Base-by-base conservation (phyloP, 2,888 invertebrate species). In the Hydrotaea cyrtoneurina region DNA sequence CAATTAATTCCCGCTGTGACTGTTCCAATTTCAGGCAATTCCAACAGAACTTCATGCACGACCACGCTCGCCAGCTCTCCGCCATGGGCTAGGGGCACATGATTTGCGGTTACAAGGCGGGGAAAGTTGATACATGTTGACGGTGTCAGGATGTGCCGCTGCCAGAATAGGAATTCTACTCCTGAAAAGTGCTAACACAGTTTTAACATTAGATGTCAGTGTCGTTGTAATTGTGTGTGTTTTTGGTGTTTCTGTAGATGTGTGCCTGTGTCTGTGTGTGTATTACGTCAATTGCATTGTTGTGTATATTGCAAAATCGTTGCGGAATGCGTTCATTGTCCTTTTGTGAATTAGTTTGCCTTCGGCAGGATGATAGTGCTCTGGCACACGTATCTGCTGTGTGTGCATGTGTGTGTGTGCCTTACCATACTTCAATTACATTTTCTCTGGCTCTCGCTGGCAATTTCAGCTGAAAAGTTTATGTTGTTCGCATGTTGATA, bases 1-100 rank as follows among this genome's bases (percentile, higher is more conserved):
- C 79, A 85, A 81, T 85, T 85, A 85, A 85, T 85, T 85, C 79
- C 84, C 84, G 73, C 84, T 79, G 81, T 73, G 81, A 73, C 76
- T 81, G 84, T 66, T 85, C 84, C 81, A 79, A 79, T 85, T 85
- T 43, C 50, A 31, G 46, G 19, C 72, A 82, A 79, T 81, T 78
- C 79, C 19, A n/a, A 19, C 76, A 43, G 17, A 19, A 36, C 46
- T 72, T 75, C 50, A 17, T 78, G 26, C 46, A 74, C 74, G 7
- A 53, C 46, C 59, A 75, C n/a, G n/a, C n/a, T n/a, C n/a, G n/a
- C n/a, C n/a, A n/a, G n/a, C n/a, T n/a, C n/a, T 64, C 43, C 75
- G 55, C 26, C 19, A 50, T 78, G 43, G 74, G 53, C 64, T 57
- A 50, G 72, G 62, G 23, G 31, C 8, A 53, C 53, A 59, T 73